phyloP scores from a whole-genome alignment of 2,113 vertebrate genomes.

The Oreochromis niloticus region DNA sequence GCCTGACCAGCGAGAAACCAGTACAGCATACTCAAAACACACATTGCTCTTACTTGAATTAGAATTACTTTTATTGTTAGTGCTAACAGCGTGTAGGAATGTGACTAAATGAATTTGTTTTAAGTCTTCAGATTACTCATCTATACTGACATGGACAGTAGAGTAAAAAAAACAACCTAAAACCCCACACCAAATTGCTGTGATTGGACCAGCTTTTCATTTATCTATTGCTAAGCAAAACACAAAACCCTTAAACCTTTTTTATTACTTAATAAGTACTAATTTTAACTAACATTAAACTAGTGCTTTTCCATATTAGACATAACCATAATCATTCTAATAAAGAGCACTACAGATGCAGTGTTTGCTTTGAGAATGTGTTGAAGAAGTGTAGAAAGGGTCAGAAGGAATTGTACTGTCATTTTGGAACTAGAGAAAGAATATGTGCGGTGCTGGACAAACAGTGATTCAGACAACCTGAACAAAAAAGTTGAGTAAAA shows the following conservation, averaged over 20 bases:
- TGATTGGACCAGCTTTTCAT: background rate
- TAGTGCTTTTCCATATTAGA: background rate
- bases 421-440: no score
- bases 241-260: background rate
- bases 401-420: no score
- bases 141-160: background rate
- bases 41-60: background rate
- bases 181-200: background rate
- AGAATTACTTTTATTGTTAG: background rate
- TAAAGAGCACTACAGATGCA: no score
- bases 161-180: background rate
- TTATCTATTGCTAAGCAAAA: background rate
- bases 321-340: no score
- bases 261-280: background rate
- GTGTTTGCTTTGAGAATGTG: no score
- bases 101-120: background rate
- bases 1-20: background rate
- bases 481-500: no score
- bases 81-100: background rate
- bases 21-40: background rate
- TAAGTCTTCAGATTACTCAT: background rate
- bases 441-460: no score
- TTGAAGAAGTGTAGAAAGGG: no score
- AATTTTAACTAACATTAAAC: background rate
- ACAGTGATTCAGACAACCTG: no score